A percentile compares a stretch with the other conserved stretches of the same genome.
Evolutionary conservation across 2,113 vertebrate species (phyloP).

Genomic region (Chaenogobius annularis): DNA sequence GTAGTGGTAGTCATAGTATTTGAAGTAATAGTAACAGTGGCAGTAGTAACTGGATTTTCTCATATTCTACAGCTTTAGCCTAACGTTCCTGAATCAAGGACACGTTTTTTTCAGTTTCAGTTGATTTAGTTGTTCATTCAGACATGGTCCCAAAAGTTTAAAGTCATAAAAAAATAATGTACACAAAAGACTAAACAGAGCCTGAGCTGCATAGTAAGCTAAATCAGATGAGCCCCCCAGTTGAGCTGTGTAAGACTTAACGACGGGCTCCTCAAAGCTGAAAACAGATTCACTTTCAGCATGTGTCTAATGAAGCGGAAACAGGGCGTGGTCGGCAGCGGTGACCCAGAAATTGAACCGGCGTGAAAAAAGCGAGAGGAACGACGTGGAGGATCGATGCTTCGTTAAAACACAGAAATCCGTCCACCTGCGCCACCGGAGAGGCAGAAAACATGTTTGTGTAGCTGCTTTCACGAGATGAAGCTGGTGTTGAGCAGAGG

Average conservation of each 20-base stretch:
- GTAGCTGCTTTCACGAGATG: not conserved
- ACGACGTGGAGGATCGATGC: constrained; percentile 35
- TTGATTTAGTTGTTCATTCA: too few relatives aligned
- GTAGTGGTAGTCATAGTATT: too few relatives aligned
- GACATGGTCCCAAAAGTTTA: too few relatives aligned
- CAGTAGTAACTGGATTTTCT: too few relatives aligned
- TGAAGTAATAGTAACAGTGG: too few relatives aligned
- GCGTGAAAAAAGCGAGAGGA: not conserved
- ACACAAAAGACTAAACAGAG: too few relatives aligned
- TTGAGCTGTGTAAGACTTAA: not conserved
- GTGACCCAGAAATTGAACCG: not conserved
- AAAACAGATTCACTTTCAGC: not conserved
- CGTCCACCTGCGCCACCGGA: not conserved
- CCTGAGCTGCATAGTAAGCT: too few relatives aligned
- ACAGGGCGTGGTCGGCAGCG: not conserved
- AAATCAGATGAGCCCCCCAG: too few relatives aligned
- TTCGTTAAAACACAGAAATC: constrained; percentile 46
- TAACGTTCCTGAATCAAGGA: too few relatives aligned
- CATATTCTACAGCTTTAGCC: too few relatives aligned
- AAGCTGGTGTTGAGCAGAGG: not conserved
- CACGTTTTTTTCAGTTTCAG: too few relatives aligned
- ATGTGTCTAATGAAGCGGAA: not conserved
- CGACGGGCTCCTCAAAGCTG: not conserved
- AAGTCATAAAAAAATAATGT: too few relatives aligned
- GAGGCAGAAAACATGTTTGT: constrained; percentile 18